A percentile compares a stretch with the other conserved stretches of the same genome.
phyloP scores from a whole-genome alignment of 2,113 vertebrate genomes.

The Lophochroa leadbeateri region DNA sequence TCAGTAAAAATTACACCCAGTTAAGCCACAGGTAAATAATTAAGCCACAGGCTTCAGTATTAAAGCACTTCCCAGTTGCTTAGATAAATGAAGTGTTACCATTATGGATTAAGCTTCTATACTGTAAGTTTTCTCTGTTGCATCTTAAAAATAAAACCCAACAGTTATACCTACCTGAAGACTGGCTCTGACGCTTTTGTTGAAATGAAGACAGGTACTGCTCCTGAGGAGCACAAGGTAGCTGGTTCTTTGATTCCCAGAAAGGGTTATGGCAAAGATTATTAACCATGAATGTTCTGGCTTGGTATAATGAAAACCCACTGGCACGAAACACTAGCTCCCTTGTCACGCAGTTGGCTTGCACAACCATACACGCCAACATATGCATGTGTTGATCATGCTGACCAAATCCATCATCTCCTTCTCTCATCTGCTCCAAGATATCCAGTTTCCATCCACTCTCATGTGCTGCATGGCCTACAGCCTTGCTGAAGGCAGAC shows the following conservation, averaged over 20 bases:
- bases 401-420: neutral
- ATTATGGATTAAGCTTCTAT: constrained; percentile 4
- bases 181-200: neutral
- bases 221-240: neutral
- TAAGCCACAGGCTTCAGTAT: constrained; percentile 40
- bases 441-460: neutral
- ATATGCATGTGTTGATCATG: fast-evolving
- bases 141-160: constrained; percentile 37
- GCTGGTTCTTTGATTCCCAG: neutral
- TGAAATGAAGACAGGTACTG: neutral
- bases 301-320: neutral
- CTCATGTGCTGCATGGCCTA: fast-evolving
- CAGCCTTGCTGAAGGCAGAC: neutral
- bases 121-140: constrained; percentile 1
- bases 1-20: constrained; percentile 50
- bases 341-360: neutral
- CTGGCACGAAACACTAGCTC: neutral
- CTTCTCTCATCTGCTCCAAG: neutral
- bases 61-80: constrained; percentile 34
- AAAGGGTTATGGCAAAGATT: neutral
- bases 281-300: neutral
- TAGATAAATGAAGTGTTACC: constrained; percentile 34
- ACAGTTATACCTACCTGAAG: neutral
- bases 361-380: fast-evolving
- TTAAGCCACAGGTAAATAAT: constrained; percentile 63